phyloP scores from a whole-genome alignment of 2,797 vertebrate species.

The Typhlichthys eigenmanni region DNA sequence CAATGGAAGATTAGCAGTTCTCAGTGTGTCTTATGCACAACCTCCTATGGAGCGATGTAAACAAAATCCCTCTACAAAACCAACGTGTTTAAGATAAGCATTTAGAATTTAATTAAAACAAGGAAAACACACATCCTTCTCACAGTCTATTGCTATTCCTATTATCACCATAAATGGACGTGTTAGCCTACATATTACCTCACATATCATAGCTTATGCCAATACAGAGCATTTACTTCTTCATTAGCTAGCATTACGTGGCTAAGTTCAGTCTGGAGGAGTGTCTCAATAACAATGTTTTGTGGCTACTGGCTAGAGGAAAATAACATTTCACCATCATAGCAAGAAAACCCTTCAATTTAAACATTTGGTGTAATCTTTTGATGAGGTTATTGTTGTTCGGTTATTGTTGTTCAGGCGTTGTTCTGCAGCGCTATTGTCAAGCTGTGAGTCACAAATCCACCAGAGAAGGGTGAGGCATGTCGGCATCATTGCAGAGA shows the following conservation, averaged over 20 bases:
- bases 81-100: constrained; percentile 11
- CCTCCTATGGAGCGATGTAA: constrained; percentile 7
- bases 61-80: background rate
- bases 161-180: background rate
- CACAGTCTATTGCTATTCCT: background rate
- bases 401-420: background rate
- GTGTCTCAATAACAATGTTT: no score
- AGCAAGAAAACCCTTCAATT: no score
- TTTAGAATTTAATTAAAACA: constrained; percentile 27
- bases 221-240: no score
- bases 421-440: background rate
- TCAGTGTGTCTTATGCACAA: background rate
- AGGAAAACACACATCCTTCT: background rate
- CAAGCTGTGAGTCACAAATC: background rate
- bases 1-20: constrained; percentile 1
- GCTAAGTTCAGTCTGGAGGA: no score
- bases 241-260: no score
- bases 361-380: background rate
- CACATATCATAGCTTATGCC: no score
- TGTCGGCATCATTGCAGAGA: background rate
- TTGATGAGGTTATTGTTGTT: background rate
- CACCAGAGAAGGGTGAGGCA: constrained; percentile 6
- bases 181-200: no score
- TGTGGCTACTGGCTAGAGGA: no score
- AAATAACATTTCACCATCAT: no score